Conservation (phyloP, 2,113 vertebrate species). For the Centropus unirufus region DNA sequence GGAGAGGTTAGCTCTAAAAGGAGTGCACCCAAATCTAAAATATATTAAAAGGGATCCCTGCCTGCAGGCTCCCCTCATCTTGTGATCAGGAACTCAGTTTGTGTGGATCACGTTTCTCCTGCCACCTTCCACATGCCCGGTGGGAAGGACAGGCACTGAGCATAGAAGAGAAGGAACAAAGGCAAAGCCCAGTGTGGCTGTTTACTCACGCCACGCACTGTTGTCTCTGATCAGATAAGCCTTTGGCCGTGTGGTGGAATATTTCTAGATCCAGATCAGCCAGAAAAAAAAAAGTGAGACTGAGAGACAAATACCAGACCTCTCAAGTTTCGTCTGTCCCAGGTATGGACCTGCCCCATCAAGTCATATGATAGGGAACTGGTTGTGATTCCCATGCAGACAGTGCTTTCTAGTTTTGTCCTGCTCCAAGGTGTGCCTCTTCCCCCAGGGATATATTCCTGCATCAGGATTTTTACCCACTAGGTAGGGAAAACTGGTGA, state of each 20-base stretch:
- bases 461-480: not conserved
- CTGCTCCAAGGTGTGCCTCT: not conserved
- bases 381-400: not conserved
- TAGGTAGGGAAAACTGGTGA: no score
- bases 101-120: not conserved
- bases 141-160: not conserved
- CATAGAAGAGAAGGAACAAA: not conserved
- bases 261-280: conserved; percentile 11
- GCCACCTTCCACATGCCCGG: not conserved
- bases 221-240: conserved; percentile 55
- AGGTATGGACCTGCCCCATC: not conserved
- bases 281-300: not conserved
- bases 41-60: accelerated
- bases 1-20: not conserved
- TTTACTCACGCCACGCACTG: not conserved
- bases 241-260: not conserved
- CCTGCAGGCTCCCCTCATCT: not conserved
- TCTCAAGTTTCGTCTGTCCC: conserved; percentile 36
- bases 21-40: not conserved
- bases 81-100: not conserved
- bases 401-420: not conserved
- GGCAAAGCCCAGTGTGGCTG: not conserved
- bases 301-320: not conserved
- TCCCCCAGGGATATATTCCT: not conserved
- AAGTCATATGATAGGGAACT: conserved; percentile 1